Evolutionary conservation across 2,888 invertebrate genomes (phyloP), one percentile per base, ranked within the genome.

Genomic region (Oxytorus armatus): DNA sequence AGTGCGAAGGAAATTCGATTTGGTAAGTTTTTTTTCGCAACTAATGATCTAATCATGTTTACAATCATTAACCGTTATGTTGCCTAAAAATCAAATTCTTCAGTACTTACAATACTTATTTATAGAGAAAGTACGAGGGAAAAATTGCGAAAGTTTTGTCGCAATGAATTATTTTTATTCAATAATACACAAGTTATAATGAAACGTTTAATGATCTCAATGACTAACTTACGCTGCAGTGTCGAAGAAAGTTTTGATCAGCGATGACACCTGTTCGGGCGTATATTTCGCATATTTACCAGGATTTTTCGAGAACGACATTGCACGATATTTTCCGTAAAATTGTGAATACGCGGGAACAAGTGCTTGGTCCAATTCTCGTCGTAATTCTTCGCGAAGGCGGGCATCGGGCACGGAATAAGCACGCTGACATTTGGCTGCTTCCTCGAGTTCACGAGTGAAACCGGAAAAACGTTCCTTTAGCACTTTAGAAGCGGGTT

Each of bases 341-440:
- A 98, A 97, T 66, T 95, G 93, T 87, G 95, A 94, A 93, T 99
- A 99, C 86, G 95, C 95, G 1, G 98, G 98, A 85, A 98, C 93
- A 81, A 99, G 94, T 79, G 96, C 95, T 88, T 97, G 96, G 90
- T 97, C 97, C 92, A 98, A 97, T 92, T 97, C 98, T 11, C 96
- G 93, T 90, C 98, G 98, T 59, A 99, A 94, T 76, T 96, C 95
- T 90, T 97, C 97, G 51, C 98, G 94, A 68, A 99, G 93, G 88
- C 98, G 97, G 0, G 96, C 94, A 93, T 99, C 98, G 0, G 99
- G 98, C 87, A 99, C 97, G 65, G 98, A 97, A 93, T 98, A 98
- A 39, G 96, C 95, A 80, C 97, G 95, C 93, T 99, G 98, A 33
- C 95, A 94, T 85, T 96, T 95, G 1, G 95, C 94, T 11, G 96